Evolutionary conservation across 1,140 invertebrate species (phyloP).

Genomic region (Maniola jurtina): DNA sequence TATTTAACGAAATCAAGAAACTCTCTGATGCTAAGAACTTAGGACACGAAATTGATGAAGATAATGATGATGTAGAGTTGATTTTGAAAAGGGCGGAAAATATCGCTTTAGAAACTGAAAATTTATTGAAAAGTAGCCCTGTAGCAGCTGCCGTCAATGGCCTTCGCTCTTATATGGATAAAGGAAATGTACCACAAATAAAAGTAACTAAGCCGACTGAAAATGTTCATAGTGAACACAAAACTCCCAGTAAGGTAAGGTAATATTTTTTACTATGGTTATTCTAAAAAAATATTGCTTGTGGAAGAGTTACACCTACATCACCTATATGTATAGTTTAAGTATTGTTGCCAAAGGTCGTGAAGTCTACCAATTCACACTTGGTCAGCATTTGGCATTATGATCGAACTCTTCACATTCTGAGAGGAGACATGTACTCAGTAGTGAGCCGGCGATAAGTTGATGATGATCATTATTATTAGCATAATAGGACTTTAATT

Average conservation of each 20-base stretch:
- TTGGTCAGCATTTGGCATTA: no score
- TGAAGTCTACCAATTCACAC: no score
- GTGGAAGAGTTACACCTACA: no score
- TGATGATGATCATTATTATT: no score
- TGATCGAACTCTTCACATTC: no score
- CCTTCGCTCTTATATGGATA: constrained; percentile 21
- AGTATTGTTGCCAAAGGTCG: no score
- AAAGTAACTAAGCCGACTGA: constrained; percentile 65
- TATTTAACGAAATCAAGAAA: constrained; percentile 69
- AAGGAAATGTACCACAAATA: constrained; percentile 52
- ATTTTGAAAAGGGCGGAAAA: constrained; percentile 71
- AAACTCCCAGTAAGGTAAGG: constrained; percentile 23
- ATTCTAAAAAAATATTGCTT: no score
- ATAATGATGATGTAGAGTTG: constrained; percentile 65
- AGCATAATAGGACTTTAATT: no score
- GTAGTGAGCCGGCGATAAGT: no score
- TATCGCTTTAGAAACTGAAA: constrained; percentile 64
- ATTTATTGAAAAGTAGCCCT: constrained; percentile 59
- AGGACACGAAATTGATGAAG: constrained; percentile 47
- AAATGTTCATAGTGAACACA: constrained; percentile 15
- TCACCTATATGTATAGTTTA: no score
- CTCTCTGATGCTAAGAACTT: constrained; percentile 49
- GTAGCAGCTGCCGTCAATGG: constrained; percentile 32
- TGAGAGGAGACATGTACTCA: no score
- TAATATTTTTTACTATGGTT: not conserved